These are phyloP conservation scores for Petrocephalus zakoni DNA, from an alignment of 2,113 vertebrate species.

Conservation along the genomic window DNA sequence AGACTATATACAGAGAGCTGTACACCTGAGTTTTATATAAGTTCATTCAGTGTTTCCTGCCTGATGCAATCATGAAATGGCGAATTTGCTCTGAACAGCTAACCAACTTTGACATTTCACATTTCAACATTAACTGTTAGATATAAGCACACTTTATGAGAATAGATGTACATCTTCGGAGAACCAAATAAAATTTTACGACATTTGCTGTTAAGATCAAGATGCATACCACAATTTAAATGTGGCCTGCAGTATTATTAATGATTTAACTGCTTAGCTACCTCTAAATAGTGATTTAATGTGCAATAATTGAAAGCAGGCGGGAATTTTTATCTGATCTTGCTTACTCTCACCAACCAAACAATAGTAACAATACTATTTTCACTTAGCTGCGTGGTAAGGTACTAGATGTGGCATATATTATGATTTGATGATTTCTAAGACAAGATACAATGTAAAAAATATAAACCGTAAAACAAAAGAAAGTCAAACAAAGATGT, in stretches of 20 bases:
- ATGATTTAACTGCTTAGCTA: neutral
- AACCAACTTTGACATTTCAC: slow-evolving; percentile 3
- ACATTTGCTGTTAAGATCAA: neutral
- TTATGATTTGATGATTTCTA: neutral
- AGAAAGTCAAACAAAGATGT: neutral
- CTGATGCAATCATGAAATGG: neutral
- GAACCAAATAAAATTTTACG: neutral
- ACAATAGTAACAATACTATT: neutral
- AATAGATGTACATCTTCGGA: neutral
- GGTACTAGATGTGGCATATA: neutral
- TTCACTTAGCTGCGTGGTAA: neutral
- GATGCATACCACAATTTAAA: neutral
- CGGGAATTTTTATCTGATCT: neutral
- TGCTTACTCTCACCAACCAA: neutral
- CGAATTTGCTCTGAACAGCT: neutral
- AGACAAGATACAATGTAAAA: neutral
- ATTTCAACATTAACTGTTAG: neutral
- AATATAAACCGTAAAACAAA: neutral
- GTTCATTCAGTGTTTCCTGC: neutral
- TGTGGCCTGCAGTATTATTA: neutral
- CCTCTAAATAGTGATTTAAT: neutral
- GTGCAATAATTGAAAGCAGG: neutral
- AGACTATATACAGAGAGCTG: neutral
- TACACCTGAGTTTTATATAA: neutral
- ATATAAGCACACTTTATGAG: neutral